These are phyloP conservation scores for Melanaphis sacchari DNA, from an alignment of 1,140 invertebrate species.

Conservation along the genomic window DNA sequence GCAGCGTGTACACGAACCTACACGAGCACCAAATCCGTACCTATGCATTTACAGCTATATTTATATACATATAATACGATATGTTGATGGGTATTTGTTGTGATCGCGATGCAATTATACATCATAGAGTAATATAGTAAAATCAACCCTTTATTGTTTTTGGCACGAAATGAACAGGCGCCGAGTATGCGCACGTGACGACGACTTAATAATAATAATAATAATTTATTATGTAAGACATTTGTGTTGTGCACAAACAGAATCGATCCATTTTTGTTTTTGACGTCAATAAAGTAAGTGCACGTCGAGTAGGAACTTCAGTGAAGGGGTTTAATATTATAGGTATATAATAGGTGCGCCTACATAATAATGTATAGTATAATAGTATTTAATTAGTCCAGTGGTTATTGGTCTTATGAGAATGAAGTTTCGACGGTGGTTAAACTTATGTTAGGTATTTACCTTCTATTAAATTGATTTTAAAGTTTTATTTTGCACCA, in stretches of 20 bases:
- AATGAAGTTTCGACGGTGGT: too few relatives aligned
- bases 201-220: background rate
- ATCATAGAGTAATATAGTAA: background rate
- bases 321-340: too few relatives aligned
- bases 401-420: too few relatives aligned
- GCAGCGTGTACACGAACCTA: background rate
- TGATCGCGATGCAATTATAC: background rate
- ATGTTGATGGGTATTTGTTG: background rate
- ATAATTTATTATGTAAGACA: background rate
- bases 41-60: background rate
- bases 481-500: too few relatives aligned
- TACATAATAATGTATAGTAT: too few relatives aligned
- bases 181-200: background rate
- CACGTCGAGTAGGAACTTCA: background rate
- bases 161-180: background rate
- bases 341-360: too few relatives aligned
- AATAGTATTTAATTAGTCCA: too few relatives aligned
- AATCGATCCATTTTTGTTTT: slow-evolving; percentile 23
- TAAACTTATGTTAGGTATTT: too few relatives aligned
- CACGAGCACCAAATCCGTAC: background rate
- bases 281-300: background rate
- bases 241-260: background rate
- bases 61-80: background rate
- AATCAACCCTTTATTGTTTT: background rate
- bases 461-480: too few relatives aligned